These are phyloP conservation scores for Aphidius colemani DNA, from an alignment of 2,888 invertebrate genomes.

Conservation along the genomic window DNA sequence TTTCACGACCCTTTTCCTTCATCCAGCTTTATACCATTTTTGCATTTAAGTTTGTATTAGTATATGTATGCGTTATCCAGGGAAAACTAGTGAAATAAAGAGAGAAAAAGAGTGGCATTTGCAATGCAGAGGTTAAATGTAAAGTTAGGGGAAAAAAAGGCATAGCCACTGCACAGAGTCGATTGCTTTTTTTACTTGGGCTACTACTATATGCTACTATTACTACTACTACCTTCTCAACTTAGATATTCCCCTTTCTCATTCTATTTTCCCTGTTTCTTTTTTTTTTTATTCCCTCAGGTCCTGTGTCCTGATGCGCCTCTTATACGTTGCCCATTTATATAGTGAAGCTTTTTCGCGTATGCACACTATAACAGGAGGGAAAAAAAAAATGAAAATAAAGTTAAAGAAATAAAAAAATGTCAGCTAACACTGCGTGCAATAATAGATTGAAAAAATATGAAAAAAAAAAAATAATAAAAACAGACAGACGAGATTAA, in stretches of 20 bases:
- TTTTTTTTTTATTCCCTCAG: slow-evolving; percentile 24
- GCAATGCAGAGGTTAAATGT: slow-evolving; percentile 61
- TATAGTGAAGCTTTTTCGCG: slow-evolving; percentile 40
- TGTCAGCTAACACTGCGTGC: slow-evolving; percentile 1
- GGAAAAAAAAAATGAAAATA: slow-evolving; percentile 9
- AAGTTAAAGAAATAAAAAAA: slow-evolving; percentile 25
- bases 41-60: slow-evolving; percentile 17
- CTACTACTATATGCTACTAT: slow-evolving; percentile 29
- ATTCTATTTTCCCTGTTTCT: slow-evolving; percentile 16
- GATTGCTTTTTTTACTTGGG: slow-evolving; percentile 58
- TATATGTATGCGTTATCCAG: slow-evolving; percentile 35
- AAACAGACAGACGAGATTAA: slow-evolving; percentile 52
- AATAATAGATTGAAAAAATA: slow-evolving; percentile 2
- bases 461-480: slow-evolving; percentile 36
- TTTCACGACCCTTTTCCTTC: slow-evolving; percentile 19
- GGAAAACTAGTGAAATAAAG: slow-evolving; percentile 42
- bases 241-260: slow-evolving; percentile 28
- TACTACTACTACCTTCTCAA: slow-evolving; percentile 8
- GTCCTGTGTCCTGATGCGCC: slow-evolving; percentile 25
- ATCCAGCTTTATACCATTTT: slow-evolving; percentile 14
- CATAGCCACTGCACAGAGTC: slow-evolving; percentile 53
- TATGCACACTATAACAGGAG: slow-evolving; percentile 33
- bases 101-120: slow-evolving; percentile 54
- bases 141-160: slow-evolving; percentile 24
- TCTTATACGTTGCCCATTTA: slow-evolving; percentile 27